These are phyloP conservation scores for Cremastinae sp. DNA, from an alignment of 2,888 invertebrate species.

Conservation along the genomic window DNA sequence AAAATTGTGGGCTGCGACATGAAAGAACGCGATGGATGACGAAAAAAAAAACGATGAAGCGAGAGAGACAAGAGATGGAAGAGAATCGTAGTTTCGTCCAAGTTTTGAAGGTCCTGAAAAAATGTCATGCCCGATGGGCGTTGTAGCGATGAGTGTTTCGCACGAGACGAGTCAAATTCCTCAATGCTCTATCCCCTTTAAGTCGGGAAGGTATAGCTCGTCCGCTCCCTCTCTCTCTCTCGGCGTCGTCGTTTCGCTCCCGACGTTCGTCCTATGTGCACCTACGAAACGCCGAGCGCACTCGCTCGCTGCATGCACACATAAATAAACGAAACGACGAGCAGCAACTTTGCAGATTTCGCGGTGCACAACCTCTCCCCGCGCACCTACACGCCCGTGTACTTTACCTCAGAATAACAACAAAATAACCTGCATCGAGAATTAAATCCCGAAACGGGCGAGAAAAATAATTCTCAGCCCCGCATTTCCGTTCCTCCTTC, in stretches of 20 bases:
- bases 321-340: background rate
- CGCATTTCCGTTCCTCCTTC: too few species aligned
- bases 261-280: constrained; percentile 12
- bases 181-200: constrained; percentile 63
- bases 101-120: too few species aligned
- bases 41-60: background rate
- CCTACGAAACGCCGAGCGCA: background rate
- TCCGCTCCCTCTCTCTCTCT: constrained; percentile 16
- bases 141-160: background rate
- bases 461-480: too few species aligned
- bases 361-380: too few species aligned
- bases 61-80: constrained; percentile 17
- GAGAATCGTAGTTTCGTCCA: constrained; percentile 8
- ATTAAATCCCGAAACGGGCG: too few species aligned
- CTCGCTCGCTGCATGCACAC: background rate
- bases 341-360: background rate
- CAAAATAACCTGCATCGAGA: too few species aligned
- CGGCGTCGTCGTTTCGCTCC: constrained; percentile 52
- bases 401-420: too few species aligned
- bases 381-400: too few species aligned
- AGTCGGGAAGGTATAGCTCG: constrained; percentile 63
- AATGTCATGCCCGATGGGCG: background rate
- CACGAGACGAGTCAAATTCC: constrained; percentile 26
- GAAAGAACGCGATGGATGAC: background rate
- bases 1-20: background rate